Base-by-base conservation (phyloP, 2,888 invertebrate species). In the Chalcis sispes region DNA sequence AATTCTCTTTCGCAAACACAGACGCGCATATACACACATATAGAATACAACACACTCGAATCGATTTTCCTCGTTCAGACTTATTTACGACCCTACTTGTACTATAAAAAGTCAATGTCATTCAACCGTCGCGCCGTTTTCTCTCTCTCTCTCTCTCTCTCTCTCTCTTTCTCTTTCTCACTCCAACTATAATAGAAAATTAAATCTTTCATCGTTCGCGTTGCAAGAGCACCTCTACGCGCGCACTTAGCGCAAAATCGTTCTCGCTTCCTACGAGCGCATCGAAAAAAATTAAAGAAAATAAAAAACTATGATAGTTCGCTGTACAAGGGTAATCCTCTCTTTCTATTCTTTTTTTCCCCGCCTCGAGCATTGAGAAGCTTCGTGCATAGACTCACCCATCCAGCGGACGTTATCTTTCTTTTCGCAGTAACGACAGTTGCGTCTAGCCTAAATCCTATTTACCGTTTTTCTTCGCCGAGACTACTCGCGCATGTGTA, bases 361-460 rank as follows among this genome's bases (percentile, higher is more conserved):
- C 56, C 27, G 32, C 20, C 36, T n/a, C n/a, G n/a, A n/a, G n/a
- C n/a, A n/a, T n/a, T n/a, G n/a, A n/a, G n/a, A n/a, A n/a, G n/a
- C n/a, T 18, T 23, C 36, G 8, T n/a, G 20, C 13, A 42, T 50
- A 42, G 10, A 36, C n/a, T n/a, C n/a, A n/a, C n/a, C n/a, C n/a
- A n/a, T n/a, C n/a, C n/a, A n/a, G n/a, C n/a, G n/a, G n/a, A n/a
- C n/a, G n/a, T n/a, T n/a, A n/a, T n/a, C n/a, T n/a, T 36, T 69
- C 48, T 64, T 32, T 32, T 61, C 27, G 10, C 40, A 20, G 18
- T 5, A 15, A 40, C 79, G 82, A 83, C 84, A 85, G 84, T 85
- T 85, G 84, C n/a, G n/a, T 81, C 81, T 80, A 80, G 52, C 8
- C 77, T 79, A 83, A 85, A 86, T 85, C 84, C 84, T 84, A 83